Evolutionary conservation across 2,888 invertebrate species (phyloP).

Genomic region (Cheilosia scutellata): DNA sequence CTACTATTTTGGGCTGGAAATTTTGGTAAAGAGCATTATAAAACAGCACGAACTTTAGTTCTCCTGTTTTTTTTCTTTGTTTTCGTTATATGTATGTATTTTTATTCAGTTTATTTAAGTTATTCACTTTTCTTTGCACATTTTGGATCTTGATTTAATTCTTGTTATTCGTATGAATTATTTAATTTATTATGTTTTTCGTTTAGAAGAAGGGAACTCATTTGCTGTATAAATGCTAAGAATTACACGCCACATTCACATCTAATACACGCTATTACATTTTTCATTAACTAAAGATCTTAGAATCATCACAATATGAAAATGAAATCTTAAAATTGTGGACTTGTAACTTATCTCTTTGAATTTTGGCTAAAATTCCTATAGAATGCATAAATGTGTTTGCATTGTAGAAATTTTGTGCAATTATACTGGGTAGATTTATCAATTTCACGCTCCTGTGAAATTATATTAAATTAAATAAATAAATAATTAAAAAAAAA

Average conservation of each 20-base stretch:
- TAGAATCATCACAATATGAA: conserved; percentile 7
- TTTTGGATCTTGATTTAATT: conserved; percentile 20
- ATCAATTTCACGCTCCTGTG: no score
- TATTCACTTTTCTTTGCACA: conserved; percentile 52
- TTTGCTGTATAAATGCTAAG: conserved; percentile 46
- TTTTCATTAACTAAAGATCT: conserved; percentile 31
- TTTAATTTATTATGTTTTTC: conserved; percentile 12
- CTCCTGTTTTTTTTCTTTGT: conserved; percentile 22
- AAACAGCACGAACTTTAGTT: conserved; percentile 51
- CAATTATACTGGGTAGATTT: no score
- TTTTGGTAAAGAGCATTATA: conserved; percentile 84
- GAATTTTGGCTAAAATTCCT: no score
- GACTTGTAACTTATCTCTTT: neutral
- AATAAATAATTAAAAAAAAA: no score
- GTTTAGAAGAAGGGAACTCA: conserved; percentile 14
- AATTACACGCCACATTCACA: conserved; percentile 46
- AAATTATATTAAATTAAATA: no score
- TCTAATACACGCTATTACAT: conserved; percentile 58
- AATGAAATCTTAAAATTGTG: conserved; percentile 37
- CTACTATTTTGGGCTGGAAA: conserved; percentile 86
- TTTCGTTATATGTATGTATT: conserved; percentile 17
- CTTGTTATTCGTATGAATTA: conserved; percentile 17
- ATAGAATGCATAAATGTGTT: no score
- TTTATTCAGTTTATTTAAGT: conserved; percentile 15
- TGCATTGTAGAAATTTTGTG: no score